Conservation (phyloP, 1,140 invertebrate genomes). For the Drosophila orena region DNA sequence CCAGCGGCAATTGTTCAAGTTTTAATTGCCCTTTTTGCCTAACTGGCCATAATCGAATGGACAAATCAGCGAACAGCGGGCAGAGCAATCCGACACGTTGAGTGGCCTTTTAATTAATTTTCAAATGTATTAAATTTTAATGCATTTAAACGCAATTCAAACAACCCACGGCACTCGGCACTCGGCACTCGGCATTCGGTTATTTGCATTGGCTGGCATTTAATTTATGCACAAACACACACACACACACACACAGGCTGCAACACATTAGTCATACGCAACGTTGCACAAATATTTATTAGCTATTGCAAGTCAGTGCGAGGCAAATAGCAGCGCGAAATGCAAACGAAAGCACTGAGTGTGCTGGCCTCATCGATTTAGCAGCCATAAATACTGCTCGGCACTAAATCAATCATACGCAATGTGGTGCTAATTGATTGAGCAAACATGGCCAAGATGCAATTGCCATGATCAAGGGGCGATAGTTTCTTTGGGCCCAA, state of each 20-base stretch:
- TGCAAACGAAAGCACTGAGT: slow-evolving; percentile 11
- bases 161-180: slow-evolving; percentile 37
- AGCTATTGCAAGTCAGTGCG: slow-evolving; percentile 44
- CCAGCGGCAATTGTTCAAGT: slow-evolving; percentile 26
- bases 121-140: slow-evolving; percentile 57
- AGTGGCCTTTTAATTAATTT: slow-evolving; percentile 74
- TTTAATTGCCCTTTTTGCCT: slow-evolving; percentile 57
- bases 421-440: slow-evolving; percentile 58
- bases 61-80: slow-evolving; percentile 29
- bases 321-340: slow-evolving; percentile 11
- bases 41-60: slow-evolving; percentile 69
- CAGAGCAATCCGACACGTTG: slow-evolving; percentile 38
- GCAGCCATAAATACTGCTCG: slow-evolving; percentile 37
- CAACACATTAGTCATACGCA: slow-evolving; percentile 66
- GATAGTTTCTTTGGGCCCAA: slow-evolving; percentile 5
- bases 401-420: slow-evolving; percentile 75
- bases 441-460: slow-evolving; percentile 35
- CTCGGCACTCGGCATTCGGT: slow-evolving; percentile 1
- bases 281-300: slow-evolving; percentile 76
- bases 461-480: slow-evolving; percentile 5
- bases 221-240: slow-evolving; percentile 67
- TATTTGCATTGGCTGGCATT: slow-evolving; percentile 39
- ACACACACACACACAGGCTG: slow-evolving; percentile 10
- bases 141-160: slow-evolving; percentile 66
- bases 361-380: slow-evolving; percentile 42